Percentiles rank a stretch among this genome's conserved stretches.
Conservation (phyloP, 2,113 vertebrate genomes). For the Mesitornis unicolor region DNA sequence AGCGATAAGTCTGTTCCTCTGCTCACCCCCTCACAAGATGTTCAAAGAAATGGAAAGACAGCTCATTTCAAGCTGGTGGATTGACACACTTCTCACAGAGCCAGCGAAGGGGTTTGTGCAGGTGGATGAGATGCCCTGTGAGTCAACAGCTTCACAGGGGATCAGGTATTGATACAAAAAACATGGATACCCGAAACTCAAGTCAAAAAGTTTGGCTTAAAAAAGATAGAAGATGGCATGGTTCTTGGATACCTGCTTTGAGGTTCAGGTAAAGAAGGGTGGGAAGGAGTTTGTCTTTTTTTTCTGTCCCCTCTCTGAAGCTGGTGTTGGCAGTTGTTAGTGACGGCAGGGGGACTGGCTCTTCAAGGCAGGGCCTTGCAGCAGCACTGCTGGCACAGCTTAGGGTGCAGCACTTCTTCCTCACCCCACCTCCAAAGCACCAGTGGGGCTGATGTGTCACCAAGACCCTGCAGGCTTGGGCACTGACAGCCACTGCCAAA, state of each 20-base stretch:
- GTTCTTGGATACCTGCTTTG: not conserved
- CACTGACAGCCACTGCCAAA: not conserved
- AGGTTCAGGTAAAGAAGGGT: not conserved
- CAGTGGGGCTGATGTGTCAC: fast-evolving
- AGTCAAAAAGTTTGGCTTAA: not conserved
- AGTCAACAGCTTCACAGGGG: not conserved
- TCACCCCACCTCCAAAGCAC: fast-evolving
- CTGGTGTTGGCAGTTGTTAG: not conserved
- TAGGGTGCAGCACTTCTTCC: not conserved
- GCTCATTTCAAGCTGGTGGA: slow-evolving; percentile 47
- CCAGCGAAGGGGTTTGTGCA: not conserved
- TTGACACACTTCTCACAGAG: slow-evolving; percentile 20
- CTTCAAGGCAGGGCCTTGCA: not conserved
- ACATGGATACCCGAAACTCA: not conserved
- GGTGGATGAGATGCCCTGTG: slow-evolving; percentile 10
- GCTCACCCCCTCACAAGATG: slow-evolving; percentile 60
- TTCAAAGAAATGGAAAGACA: slow-evolving; percentile 67
- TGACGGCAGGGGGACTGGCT: not conserved
- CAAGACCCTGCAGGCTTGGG: not conserved
- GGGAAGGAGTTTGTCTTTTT: not conserved
- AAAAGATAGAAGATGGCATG: not conserved
- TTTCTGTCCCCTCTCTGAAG: not conserved
- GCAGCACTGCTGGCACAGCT: not conserved
- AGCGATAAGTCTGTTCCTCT: slow-evolving; percentile 42
- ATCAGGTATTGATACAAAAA: not conserved